Base-by-base conservation (phyloP, 2,113 vertebrate species). In the Turdus rufiventris region DNA sequence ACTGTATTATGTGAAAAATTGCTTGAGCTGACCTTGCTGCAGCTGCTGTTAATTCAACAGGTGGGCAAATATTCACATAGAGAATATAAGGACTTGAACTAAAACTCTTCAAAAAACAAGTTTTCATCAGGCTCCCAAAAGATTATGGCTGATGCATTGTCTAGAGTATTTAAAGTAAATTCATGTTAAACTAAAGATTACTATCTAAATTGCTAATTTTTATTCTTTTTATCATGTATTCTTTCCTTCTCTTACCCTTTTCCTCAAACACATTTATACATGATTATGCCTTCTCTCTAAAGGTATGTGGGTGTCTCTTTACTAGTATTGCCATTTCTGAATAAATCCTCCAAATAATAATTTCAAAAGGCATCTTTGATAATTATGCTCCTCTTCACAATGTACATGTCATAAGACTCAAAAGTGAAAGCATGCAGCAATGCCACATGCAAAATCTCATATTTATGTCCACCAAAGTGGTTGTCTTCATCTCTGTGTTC, bases 391-490 rank as follows among this genome's bases (percentile, higher is more conserved):
- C 18, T 73, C 20, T 50, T 83, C 8, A 53, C 6, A 66, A 65
- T 14, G 45, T 18, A 28, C 0, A 0, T 23, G 10, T 54, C 20
- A 4, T 17, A 51, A 8, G 4, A 70, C 13, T 74, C 24, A 29
- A 66, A 58, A 75, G 4, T 2, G 71, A 85, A 93, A 45, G 6
- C 18, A 12, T 1, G 2, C 20, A 78, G 14, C 8, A 36, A 56
- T 51, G 10, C 26, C 34, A 62, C 1, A 0, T 47, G 33, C 14
- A 58, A 71, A 75, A 28, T 85, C 2, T 2, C 12, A 5, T 28
- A 15, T 34, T 68, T 36, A 31, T 12, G 25, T 45, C 25, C 19
- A 62, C 21, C 6, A 50, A 29, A 57, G n/a, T 2, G 1, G 4
- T 18, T 88, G 4, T 57, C 31, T 65, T 42, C n/a, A 36, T 29